These are phyloP conservation scores for Tridacna gigas DNA, from an alignment of 2,888 invertebrate genomes.

Conservation along the genomic window DNA sequence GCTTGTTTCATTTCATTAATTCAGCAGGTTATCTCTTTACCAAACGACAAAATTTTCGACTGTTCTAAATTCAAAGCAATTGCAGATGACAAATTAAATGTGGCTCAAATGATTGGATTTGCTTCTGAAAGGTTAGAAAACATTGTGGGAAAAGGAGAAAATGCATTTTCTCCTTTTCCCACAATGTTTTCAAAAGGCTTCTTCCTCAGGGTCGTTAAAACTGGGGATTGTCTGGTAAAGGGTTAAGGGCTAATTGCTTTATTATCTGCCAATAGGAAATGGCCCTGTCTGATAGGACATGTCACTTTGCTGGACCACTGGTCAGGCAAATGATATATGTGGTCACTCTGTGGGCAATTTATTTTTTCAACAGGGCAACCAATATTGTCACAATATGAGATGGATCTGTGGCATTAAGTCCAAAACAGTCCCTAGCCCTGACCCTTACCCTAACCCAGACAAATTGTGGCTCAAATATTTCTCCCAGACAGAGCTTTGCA, in stretches of 20 bases:
- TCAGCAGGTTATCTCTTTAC: neutral
- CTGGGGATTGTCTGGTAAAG: neutral
- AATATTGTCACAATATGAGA: too few relatives aligned
- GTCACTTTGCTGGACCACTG: slow-evolving; percentile 16
- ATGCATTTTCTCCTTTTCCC: neutral
- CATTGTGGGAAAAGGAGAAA: slow-evolving; percentile 14
- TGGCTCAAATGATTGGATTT: neutral
- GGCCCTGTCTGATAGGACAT: slow-evolving; percentile 16
- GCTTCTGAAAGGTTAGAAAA: neutral
- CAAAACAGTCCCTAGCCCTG: too few relatives aligned
- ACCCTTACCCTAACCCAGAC: too few relatives aligned
- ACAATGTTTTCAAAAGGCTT: neutral
- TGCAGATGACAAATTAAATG: neutral
- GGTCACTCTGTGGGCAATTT: slow-evolving; percentile 19
- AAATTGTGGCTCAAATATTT: too few relatives aligned
- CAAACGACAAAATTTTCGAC: too few relatives aligned
- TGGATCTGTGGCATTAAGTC: too few relatives aligned
- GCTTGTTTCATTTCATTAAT: too few relatives aligned
- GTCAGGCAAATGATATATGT: slow-evolving; percentile 21
- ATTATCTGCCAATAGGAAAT: slow-evolving; percentile 6
- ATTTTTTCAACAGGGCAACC: neutral
- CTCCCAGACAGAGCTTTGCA: too few relatives aligned
- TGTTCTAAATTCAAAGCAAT: too few relatives aligned
- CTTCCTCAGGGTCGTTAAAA: neutral
- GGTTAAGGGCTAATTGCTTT: slow-evolving; percentile 9